These are phyloP conservation scores for Oryzias dopingdopingensis DNA, from an alignment of 2,797 vertebrate species.

Conservation along the genomic window DNA sequence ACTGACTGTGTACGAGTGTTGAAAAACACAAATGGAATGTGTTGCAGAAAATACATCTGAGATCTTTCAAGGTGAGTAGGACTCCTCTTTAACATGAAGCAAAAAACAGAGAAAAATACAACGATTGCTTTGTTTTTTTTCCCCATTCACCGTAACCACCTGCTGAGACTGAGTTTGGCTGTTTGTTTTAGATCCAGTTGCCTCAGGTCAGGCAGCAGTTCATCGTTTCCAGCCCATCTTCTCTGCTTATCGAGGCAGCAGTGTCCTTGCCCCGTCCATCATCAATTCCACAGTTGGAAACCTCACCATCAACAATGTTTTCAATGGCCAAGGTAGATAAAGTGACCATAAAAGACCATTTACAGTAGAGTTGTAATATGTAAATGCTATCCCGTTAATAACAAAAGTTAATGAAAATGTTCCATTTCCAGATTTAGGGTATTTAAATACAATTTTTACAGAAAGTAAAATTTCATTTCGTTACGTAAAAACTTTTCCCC, in stretches of 20 bases:
- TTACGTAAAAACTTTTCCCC: too few species aligned
- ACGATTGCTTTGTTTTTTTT: background rate
- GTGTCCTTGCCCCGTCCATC: conserved; percentile 44
- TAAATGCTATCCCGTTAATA: too few species aligned
- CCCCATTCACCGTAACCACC: background rate
- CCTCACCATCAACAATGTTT: conserved; percentile 43
- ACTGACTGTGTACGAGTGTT: background rate
- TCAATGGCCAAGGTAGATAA: conserved; percentile 29
- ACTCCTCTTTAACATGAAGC: background rate
- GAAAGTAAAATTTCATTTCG: too few species aligned
- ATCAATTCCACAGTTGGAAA: conserved; percentile 22
- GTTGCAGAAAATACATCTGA: conserved; percentile 4
- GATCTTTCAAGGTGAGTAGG: conserved; percentile 26
- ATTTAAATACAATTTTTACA: too few species aligned
- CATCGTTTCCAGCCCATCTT: conserved; percentile 30
- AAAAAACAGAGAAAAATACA: background rate
- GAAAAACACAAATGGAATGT: conserved; percentile 26
- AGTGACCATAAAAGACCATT: background rate
- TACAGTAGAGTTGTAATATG: background rate
- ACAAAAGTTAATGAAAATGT: too few species aligned
- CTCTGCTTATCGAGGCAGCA: conserved; percentile 41
- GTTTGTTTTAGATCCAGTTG: conserved; percentile 16
- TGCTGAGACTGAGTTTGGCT: conserved; percentile 3
- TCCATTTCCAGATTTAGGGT: too few species aligned
- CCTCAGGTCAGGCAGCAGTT: conserved; percentile 8